These are phyloP conservation scores for Oxycera nigricornis DNA, from an alignment of 2,888 invertebrate genomes.

Conservation along the genomic window DNA sequence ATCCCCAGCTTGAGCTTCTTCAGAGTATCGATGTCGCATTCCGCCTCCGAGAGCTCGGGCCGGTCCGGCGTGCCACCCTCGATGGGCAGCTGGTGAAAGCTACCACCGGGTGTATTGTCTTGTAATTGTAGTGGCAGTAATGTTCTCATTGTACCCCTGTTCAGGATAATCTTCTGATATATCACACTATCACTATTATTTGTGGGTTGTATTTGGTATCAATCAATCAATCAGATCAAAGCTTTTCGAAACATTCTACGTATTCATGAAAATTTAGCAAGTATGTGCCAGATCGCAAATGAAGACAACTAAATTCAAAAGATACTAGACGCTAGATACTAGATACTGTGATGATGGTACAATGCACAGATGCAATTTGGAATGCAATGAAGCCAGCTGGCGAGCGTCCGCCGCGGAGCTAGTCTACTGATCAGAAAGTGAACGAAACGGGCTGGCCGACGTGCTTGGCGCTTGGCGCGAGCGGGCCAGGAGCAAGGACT, in stretches of 20 bases:
- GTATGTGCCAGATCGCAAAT: constrained; percentile 41
- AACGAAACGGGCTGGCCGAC: constrained; percentile 12
- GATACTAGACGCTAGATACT: too few relatives aligned
- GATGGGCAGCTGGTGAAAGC: constrained; percentile 55
- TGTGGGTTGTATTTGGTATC: constrained; percentile 32
- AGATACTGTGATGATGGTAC: constrained; percentile 18
- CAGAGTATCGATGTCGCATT: constrained; percentile 76
- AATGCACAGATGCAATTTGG: constrained; percentile 25
- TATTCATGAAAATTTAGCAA: constrained; percentile 34
- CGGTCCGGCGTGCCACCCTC: constrained; percentile 57
- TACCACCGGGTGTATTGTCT: constrained; percentile 56
- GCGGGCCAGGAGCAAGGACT: background rate
- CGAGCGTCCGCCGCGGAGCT: background rate
- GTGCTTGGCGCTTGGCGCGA: background rate
- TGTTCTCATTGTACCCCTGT: constrained; percentile 66
- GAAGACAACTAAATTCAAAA: constrained; percentile 33
- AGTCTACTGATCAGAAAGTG: constrained; percentile 15
- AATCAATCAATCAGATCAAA: constrained; percentile 13
- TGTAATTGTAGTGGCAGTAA: constrained; percentile 69
- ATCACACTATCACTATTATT: constrained; percentile 49
- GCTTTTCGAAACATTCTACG: constrained; percentile 14
- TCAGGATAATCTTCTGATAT: constrained; percentile 51
- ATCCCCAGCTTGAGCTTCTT: constrained; percentile 76
- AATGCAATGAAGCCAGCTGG: background rate
- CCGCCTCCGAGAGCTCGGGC: constrained; percentile 73